Base-by-base conservation (phyloP, 92 coral and sea anemone species). In the Nematostella vectensis region DNA sequence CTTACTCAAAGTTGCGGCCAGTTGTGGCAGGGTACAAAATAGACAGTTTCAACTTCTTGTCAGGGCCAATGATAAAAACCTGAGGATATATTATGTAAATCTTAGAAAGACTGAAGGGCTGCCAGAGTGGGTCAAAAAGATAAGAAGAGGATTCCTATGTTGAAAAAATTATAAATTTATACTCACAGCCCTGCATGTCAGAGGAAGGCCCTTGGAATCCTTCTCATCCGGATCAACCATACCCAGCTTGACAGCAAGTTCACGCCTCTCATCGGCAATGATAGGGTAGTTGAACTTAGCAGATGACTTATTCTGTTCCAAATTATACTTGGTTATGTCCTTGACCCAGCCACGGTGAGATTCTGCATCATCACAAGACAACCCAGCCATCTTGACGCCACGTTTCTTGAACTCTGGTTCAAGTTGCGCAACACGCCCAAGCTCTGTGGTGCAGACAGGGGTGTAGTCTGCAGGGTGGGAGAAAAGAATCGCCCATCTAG, bases 401-500 rank as follows among this genome's bases (percentile, higher is more conserved):
- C 98, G 83, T 36, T 71, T 75, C 50, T 58, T 16, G 61, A 91
- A 91, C 12, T 91, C 78, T 20, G 63, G 47, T 15, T 54, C 73
- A 22, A 78, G 74, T 4, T 47, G 4, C 0, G 91, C 87, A 8
- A 71, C 98, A 38, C 88, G 87, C 0, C 85, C 98, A 36, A 91
- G 74, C 63, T 91, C 98, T 8, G 98, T 91, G 59, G 98, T 91
- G 39, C 98, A 91, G 31, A 91, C 98, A 9, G 98, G 98, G 1
- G 98, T 91, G 72, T 74, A 91, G 63, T 91, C 98, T 2, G 98
- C 98, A 58, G 98, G 98, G 20, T 91, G 98, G 0, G 98, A 91
- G 59, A 91, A 91, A 23, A 91, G 65, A 58, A 91, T 81, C 30
- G 80, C 96, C 98, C 98, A 91, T 11, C 98, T 91, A 27, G 15